A percentile compares a stretch with the other conserved stretches of the same genome.
Evolutionary conservation across 2,797 vertebrate species (phyloP).

Genomic region (Coendou prehensilis): DNA sequence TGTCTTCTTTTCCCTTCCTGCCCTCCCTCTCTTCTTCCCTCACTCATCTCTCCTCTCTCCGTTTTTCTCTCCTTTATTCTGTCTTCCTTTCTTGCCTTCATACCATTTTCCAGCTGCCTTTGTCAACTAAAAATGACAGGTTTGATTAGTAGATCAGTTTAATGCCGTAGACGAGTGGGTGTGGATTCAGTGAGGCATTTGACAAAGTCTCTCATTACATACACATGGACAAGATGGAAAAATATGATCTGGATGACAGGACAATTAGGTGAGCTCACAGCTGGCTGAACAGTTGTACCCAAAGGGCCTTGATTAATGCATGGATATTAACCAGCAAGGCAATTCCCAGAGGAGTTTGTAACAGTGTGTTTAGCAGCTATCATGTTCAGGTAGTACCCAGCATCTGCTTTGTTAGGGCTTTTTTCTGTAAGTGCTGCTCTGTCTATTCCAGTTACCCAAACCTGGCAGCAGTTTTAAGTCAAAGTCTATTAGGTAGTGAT

Average conservation of each 20-base stretch:
- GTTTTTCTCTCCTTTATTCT: no score
- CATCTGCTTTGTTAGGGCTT: background rate
- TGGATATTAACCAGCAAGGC: background rate
- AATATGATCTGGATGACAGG: background rate
- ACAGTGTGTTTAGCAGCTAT: background rate
- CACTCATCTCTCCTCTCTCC: background rate
- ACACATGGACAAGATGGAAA: constrained; percentile 16
- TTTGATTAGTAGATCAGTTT: constrained; percentile 47
- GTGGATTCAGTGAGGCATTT: constrained; percentile 33
- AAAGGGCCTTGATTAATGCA: constrained; percentile 59
- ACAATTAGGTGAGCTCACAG: constrained; percentile 51
- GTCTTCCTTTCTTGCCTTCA: background rate
- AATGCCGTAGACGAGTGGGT: background rate
- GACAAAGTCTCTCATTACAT: constrained; percentile 58
- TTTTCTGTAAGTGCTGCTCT: background rate
- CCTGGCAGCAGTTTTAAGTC: background rate
- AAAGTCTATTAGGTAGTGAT: background rate
- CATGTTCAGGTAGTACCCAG: background rate
- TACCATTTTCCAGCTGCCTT: background rate
- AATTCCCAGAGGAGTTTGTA: background rate
- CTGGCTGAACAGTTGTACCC: constrained; percentile 28
- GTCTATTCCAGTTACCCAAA: background rate
- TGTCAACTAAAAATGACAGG: background rate
- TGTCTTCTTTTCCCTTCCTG: background rate
- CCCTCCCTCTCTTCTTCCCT: background rate